Percentiles rank a stretch among this genome's conserved stretches.
Evolutionary conservation across 2,888 invertebrate species (phyloP).

Genomic region (Galerucella calmariensis): DNA sequence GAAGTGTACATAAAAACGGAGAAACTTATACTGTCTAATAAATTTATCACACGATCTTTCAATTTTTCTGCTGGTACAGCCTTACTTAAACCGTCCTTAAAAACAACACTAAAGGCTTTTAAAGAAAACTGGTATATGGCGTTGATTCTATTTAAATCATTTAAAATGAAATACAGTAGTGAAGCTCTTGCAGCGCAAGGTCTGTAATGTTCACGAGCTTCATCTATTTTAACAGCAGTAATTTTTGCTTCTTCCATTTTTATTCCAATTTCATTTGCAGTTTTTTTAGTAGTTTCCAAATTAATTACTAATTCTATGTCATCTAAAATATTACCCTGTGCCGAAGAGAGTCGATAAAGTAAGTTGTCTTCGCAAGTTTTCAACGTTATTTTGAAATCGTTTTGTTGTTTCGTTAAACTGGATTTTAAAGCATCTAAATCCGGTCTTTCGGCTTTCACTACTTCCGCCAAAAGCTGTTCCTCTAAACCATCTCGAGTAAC

Average conservation of each 20-base stretch:
- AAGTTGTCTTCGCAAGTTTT: conserved; percentile 92
- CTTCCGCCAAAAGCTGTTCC: conserved; percentile 92
- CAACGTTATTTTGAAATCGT: conserved; percentile 92
- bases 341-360: conserved; percentile 85
- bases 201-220: conserved; percentile 88
- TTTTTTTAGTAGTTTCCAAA: conserved; percentile 92
- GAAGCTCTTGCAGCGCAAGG: conserved; percentile 89
- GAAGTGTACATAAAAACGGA: conserved; percentile 89
- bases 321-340: conserved; percentile 91
- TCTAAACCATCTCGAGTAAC: conserved; percentile 93
- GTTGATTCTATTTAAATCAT: conserved; percentile 91
- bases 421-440: conserved; percentile 87
- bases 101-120: conserved; percentile 93
- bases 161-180: conserved; percentile 91
- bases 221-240: conserved; percentile 89
- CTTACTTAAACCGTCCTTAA: conserved; percentile 82
- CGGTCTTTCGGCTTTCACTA: conserved; percentile 92
- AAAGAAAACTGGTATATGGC: conserved; percentile 96
- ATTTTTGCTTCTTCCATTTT: conserved; percentile 89
- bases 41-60: conserved; percentile 76
- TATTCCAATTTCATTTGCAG: conserved; percentile 88
- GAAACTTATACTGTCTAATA: conserved; percentile 90
- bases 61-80: conserved; percentile 78
- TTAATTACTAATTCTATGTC: conserved; percentile 92
- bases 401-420: conserved; percentile 90